Evolutionary conservation across 2,113 vertebrate genomes (phyloP), one percentile per base, ranked within the genome.

Genomic region (Myrmophylax atrothorax): DNA sequence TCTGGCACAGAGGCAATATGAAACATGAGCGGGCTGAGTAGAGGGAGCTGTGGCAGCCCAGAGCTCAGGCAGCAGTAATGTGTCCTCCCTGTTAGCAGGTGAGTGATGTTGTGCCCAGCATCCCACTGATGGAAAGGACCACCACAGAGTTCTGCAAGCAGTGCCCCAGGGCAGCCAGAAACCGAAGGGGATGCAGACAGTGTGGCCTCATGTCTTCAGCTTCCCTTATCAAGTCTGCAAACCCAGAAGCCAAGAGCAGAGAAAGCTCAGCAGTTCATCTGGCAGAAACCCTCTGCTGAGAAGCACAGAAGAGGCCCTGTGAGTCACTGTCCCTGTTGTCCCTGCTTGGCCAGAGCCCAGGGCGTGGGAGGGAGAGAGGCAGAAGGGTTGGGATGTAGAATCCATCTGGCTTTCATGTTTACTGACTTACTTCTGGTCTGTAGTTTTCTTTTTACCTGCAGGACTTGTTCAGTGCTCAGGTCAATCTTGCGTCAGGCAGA

Each of bases 281-380:
- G 67, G 12, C 49, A 80, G 68, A 89, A 89, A 69, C 18, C 26
- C 31, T 68, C 70, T 76, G 31, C 53, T 85, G 59, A 80, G 67
- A 56, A 82, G 55, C 9, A 58, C 62, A 58, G 73, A n/a, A 76
- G 86, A 90, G 67, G 49, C 58, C 50, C 56, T 59, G 62, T 90
- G 66, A 96, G 83, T 94, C 93, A 94, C 49, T 83, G 56, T 79
- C 40, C 58, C 58, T 83, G 63, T 68, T 90, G 68, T 37, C 86
- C 70, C 35, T 53, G 55, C 59, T 90, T 93, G 64, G 90, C 84
- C 9, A 4, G 74, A 91, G 55, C 69, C 66, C 74, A 74, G 42
- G 16, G 24, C 0, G 2, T 69, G 69, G 90, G 81, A 73, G 31
- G 31, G 38, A 79, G 9, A 9, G 35, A 23, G 50, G 35, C 18